These are phyloP conservation scores for human (Homo sapiens) DNA, from an alignment of 2,113 vertebrate species.

Conservation along the genomic window DNA sequence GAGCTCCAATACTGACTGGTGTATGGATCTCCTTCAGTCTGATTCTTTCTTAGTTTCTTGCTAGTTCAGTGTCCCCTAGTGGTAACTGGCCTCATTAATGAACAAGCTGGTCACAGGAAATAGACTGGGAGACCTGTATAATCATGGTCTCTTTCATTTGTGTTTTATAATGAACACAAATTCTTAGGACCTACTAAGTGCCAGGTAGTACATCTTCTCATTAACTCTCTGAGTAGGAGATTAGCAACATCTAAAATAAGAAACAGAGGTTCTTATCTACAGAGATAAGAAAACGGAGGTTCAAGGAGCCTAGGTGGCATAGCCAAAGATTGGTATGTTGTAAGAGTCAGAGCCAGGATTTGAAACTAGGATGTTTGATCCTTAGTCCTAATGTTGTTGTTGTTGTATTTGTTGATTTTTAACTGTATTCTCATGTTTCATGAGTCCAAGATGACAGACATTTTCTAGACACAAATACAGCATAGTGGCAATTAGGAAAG, in stretches of 20 bases:
- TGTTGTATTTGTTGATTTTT: not conserved
- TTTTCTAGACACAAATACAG: not conserved
- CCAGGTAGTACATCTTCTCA: not conserved
- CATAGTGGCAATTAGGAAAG: not conserved
- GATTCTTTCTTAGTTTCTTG: constrained; percentile 42
- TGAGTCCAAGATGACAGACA: not conserved
- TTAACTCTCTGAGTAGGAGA: not conserved
- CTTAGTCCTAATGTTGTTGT: not conserved
- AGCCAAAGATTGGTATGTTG: not conserved
- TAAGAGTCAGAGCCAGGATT: not conserved
- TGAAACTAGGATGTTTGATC: not conserved
- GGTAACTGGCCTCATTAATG: constrained; percentile 59
- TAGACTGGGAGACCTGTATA: not conserved
- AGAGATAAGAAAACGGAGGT: not conserved
- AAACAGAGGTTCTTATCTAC: not conserved
- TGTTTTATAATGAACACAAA: not conserved
- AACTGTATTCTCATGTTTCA: not conserved
- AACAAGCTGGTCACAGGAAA: not conserved
- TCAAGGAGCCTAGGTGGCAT: not conserved
- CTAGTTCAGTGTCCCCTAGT: constrained; percentile 81
- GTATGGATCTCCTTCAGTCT: not conserved
- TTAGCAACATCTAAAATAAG: not conserved
- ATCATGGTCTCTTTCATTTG: not conserved
- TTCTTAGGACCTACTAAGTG: not conserved
- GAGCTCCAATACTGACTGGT: not conserved